Percentiles rank a stretch among this genome's conserved stretches.
These are phyloP conservation scores for Terebella lapidaria DNA, from an alignment of 2,888 invertebrate species.

Conservation along the genomic window DNA sequence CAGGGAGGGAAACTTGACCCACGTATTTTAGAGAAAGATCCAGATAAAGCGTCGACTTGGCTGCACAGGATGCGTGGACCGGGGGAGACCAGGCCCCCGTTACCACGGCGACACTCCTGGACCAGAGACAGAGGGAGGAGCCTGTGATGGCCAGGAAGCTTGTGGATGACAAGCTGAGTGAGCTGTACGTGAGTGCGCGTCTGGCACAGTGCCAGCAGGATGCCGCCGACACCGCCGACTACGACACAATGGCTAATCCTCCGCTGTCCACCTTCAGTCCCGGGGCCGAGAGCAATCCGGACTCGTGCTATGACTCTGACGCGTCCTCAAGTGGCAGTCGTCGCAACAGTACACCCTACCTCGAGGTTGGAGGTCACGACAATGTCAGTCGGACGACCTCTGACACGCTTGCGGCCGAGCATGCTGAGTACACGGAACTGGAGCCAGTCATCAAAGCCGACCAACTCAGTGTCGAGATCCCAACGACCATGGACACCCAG, in stretches of 20 bases:
- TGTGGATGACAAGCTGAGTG: too few relatives aligned
- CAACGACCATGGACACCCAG: neutral
- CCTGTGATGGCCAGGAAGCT: neutral
- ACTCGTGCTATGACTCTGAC: slow-evolving; percentile 22
- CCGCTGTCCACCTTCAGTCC: slow-evolving; percentile 11
- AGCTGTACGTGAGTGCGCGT: too few relatives aligned
- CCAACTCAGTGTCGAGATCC: neutral
- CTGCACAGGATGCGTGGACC: too few relatives aligned
- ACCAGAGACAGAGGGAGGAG: too few relatives aligned
- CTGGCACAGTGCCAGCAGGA: too few relatives aligned
- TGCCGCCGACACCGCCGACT: too few relatives aligned
- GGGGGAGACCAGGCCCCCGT: too few relatives aligned
- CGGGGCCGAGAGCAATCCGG: slow-evolving; percentile 15
- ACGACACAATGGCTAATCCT: neutral
- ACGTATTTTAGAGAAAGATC: too few relatives aligned
- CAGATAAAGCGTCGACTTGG: too few relatives aligned
- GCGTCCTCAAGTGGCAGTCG: slow-evolving; percentile 6
- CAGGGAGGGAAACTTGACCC: too few relatives aligned
- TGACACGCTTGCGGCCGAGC: slow-evolving; percentile 18
- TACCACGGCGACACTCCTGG: too few relatives aligned
- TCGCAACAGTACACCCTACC: slow-evolving; percentile 4
- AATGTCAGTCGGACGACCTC: slow-evolving; percentile 16
- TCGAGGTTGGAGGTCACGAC: slow-evolving; percentile 1
- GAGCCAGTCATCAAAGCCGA: too few relatives aligned
- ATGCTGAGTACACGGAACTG: neutral